Conservation (phyloP, 2,888 invertebrate genomes). For the Eledona agricola region DNA sequence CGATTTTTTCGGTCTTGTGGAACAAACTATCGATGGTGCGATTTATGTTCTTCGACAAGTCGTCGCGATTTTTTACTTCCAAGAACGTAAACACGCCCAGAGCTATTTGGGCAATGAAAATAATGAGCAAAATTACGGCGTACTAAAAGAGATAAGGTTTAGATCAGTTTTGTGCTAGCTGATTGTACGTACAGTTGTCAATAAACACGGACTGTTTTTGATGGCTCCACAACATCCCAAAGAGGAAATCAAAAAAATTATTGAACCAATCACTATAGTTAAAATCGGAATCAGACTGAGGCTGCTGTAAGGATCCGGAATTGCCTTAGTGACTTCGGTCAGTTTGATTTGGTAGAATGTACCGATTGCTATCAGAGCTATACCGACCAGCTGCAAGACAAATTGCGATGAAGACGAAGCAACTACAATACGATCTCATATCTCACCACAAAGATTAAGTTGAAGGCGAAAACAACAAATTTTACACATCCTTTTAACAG, state of each 20-base stretch:
- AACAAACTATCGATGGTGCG: conserved; percentile 59
- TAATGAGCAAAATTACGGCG: conserved; percentile 25
- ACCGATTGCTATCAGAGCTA: conserved; percentile 28
- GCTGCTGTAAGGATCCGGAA: conserved; percentile 18
- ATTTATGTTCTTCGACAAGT: conserved; percentile 52
- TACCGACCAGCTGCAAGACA: conserved; percentile 28
- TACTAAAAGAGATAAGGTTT: conserved; percentile 17
- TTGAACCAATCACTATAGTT: conserved; percentile 66
- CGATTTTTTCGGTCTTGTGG: conserved; percentile 59
- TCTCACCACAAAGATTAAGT: conserved; percentile 36
- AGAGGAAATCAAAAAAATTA: conserved; percentile 92
- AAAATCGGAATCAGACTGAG: conserved; percentile 28
- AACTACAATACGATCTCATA: conserved; percentile 2
- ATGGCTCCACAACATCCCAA: conserved; percentile 96
- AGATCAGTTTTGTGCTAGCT: background rate
- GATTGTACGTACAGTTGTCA: conserved; percentile 27
- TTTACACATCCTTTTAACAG: conserved; percentile 25
- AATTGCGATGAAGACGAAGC: background rate
- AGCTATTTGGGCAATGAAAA: conserved; percentile 28
- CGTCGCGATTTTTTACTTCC: conserved; percentile 66
- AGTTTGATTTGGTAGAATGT: conserved; percentile 16
- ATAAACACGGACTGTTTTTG: conserved; percentile 53
- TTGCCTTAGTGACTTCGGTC: conserved; percentile 14
- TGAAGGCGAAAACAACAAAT: conserved; percentile 30
- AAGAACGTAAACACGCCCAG: conserved; percentile 68